Percentiles rank a stretch among this genome's conserved stretches.
phyloP scores from a whole-genome alignment of 2,888 invertebrate genomes.

The Corythucha ciliata region DNA sequence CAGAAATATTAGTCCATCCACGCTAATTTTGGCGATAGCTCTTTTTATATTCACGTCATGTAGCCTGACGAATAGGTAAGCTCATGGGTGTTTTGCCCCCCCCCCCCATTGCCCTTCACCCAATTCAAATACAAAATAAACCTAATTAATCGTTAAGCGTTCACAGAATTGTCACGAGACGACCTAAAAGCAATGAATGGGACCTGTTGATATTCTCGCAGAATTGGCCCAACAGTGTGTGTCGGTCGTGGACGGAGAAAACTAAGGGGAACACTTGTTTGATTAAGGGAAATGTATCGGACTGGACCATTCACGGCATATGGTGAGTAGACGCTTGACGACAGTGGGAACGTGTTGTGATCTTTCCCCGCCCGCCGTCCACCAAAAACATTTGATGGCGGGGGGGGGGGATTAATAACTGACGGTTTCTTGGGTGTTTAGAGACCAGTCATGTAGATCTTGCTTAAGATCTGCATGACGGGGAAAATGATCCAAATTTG shows the following conservation, averaged over 20 bases:
- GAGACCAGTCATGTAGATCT: too few relatives aligned
- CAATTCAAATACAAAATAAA: neutral
- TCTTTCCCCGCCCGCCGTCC: too few relatives aligned
- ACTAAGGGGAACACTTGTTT: slow-evolving; percentile 48
- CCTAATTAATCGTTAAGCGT: slow-evolving; percentile 8
- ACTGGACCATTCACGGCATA: slow-evolving; percentile 73
- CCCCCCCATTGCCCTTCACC: neutral
- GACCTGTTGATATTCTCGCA: slow-evolving; percentile 72
- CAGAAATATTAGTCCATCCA: slow-evolving; percentile 26
- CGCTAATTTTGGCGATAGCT: slow-evolving; percentile 24
- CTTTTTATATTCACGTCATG: slow-evolving; percentile 27
- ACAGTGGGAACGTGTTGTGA: too few relatives aligned
- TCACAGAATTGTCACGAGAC: slow-evolving; percentile 12
- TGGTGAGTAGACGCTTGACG: slow-evolving; percentile 45
- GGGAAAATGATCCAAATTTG: too few relatives aligned
- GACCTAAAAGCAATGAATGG: slow-evolving; percentile 45
- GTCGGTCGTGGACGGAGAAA: slow-evolving; percentile 51
- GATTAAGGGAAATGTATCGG: slow-evolving; percentile 50
- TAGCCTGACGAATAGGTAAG: slow-evolving; percentile 26
- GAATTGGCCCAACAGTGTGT: slow-evolving; percentile 66
- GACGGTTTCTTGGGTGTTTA: too few relatives aligned
- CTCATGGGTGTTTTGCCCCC: neutral
- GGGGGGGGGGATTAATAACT: too few relatives aligned
- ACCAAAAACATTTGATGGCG: too few relatives aligned
- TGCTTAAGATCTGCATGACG: too few relatives aligned